Evolutionary conservation across 2,888 invertebrate genomes (phyloP).

Genomic region (Megastigmus dorsalis): DNA sequence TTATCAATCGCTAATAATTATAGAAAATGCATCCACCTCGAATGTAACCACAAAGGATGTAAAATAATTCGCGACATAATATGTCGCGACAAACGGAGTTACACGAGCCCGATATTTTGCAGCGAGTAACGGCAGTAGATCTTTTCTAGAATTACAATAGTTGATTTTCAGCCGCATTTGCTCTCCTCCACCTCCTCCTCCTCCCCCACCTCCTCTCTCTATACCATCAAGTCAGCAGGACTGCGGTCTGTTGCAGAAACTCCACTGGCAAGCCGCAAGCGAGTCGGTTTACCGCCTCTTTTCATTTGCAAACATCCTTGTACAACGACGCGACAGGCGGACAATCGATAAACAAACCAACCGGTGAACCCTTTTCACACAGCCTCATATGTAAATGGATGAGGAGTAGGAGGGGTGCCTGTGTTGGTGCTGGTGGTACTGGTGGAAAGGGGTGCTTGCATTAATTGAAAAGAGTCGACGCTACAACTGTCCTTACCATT

Average conservation of each 20-base stretch:
- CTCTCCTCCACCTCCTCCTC: neutral
- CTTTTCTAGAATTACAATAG: slow-evolving; percentile 13
- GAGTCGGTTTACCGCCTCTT: slow-evolving; percentile 48
- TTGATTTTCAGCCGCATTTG: slow-evolving; percentile 30
- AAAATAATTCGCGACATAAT: no score
- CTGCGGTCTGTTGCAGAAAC: slow-evolving; percentile 35
- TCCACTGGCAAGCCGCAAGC: slow-evolving; percentile 34
- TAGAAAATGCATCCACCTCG: no score
- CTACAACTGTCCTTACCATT: neutral
- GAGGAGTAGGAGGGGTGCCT: neutral
- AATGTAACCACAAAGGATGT: no score
- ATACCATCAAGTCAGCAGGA: slow-evolving; percentile 24
- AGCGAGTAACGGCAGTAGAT: no score
- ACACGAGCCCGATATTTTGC: no score
- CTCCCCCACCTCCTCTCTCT: neutral
- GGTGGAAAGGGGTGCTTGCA: neutral
- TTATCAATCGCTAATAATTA: no score
- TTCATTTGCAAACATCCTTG: slow-evolving; percentile 49
- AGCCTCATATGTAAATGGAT: slow-evolving; percentile 3
- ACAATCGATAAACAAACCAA: slow-evolving; percentile 42
- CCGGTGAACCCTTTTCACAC: slow-evolving; percentile 32
- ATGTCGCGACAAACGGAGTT: no score
- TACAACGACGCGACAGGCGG: slow-evolving; percentile 9
- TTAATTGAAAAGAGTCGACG: slow-evolving; percentile 16
- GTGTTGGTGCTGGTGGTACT: no score